A percentile compares a stretch with the other conserved stretches of the same genome.
Evolutionary conservation across 2,888 invertebrate species (phyloP).

Genomic region (Lepidochrysops patricia): DNA sequence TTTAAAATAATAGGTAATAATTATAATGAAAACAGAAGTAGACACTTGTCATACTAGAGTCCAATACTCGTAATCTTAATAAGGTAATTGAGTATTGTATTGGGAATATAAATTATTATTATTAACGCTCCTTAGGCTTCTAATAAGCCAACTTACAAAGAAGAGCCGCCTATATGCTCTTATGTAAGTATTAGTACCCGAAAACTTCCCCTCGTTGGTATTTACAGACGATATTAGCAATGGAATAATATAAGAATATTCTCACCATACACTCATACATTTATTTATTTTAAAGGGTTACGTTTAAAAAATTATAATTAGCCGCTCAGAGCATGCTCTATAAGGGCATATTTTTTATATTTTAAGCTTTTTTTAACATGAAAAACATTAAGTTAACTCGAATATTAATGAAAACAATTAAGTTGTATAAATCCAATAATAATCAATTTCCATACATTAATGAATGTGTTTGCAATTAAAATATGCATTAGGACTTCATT

Average conservation of each 20-base stretch:
- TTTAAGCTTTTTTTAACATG: too few relatives aligned
- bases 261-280: too few relatives aligned
- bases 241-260: neutral
- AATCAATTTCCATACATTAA: conserved; percentile 3
- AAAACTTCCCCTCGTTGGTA: conserved; percentile 1
- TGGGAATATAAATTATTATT: conserved; percentile 1
- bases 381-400: neutral
- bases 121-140: neutral
- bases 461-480: neutral
- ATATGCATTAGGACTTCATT: neutral
- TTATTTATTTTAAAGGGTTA: too few relatives aligned
- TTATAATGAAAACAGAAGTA: neutral
- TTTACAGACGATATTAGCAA: neutral
- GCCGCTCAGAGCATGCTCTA: too few relatives aligned
- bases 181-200: neutral
- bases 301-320: too few relatives aligned
- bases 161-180: conserved; percentile 5
- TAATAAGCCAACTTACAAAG: conserved; percentile 11
- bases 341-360: too few relatives aligned
- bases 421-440: neutral
- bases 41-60: neutral
- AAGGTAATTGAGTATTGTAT: neutral
- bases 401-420: neutral
- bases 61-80: neutral
- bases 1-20: neutral